Evolutionary conservation across 2,888 invertebrate genomes (phyloP).

Genomic region (Scaptomyza tumidula): DNA sequence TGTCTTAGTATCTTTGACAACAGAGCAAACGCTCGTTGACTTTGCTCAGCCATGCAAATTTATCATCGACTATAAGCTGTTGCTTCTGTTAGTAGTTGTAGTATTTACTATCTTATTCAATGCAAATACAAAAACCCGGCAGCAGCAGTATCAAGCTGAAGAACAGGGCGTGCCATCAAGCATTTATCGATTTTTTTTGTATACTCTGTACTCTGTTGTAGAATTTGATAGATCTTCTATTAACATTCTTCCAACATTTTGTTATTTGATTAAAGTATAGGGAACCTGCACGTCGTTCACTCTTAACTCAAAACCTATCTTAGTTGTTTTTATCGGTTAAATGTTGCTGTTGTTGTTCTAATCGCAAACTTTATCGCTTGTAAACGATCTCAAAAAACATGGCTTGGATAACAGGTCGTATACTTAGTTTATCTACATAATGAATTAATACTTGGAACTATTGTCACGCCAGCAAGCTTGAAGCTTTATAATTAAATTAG

Average conservation of each 20-base stretch:
- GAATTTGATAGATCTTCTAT: too few relatives aligned
- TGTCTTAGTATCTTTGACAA: conserved; percentile 30
- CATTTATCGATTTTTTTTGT: background rate
- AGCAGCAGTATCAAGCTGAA: conserved; percentile 27
- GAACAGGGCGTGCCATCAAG: conserved; percentile 62
- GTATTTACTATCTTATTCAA: conserved; percentile 61
- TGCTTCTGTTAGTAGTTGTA: background rate
- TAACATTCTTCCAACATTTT: background rate
- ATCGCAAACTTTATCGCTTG: conserved; percentile 29
- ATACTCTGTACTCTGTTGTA: background rate
- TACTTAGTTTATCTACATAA: conserved; percentile 21
- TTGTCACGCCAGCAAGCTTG: conserved; percentile 34
- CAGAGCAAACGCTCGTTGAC: conserved; percentile 41
- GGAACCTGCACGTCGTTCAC: background rate
- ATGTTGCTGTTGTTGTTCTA: conserved; percentile 37
- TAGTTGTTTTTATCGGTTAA: conserved; percentile 8
- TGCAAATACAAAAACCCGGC: conserved; percentile 59
- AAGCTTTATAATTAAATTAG: conserved; percentile 28
- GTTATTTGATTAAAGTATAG: background rate
- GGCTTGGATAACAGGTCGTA: conserved; percentile 54
- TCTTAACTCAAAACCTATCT: background rate
- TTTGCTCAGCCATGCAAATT: conserved; percentile 51
- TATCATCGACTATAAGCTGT: conserved; percentile 13
- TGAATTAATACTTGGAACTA: conserved; percentile 27
- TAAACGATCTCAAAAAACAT: conserved; percentile 21